phyloP scores from a whole-genome alignment of 2,113 vertebrate genomes.

The Ibidorhyncha struthersii region DNA sequence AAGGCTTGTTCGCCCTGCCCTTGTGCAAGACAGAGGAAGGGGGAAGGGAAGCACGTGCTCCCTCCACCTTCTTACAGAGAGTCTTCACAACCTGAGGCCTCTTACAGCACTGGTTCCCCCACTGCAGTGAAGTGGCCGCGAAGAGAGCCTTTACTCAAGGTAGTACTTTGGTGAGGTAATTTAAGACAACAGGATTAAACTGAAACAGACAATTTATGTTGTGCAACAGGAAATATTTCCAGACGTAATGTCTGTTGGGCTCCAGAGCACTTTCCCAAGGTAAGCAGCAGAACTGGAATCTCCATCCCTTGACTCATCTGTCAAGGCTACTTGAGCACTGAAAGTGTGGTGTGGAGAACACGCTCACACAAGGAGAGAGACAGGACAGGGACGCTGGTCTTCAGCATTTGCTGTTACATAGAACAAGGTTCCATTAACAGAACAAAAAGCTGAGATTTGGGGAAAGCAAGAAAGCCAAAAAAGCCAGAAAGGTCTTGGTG shows the following conservation, averaged over 20 bases:
- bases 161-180: conserved; percentile 28
- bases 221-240: conserved; percentile 65
- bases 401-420: neutral
- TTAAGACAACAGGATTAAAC: conserved; percentile 56
- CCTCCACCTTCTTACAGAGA: neutral
- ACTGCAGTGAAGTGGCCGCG: accelerated
- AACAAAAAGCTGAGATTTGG: neutral
- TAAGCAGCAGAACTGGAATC: conserved; percentile 55
- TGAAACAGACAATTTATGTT: conserved; percentile 60
- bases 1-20: neutral
- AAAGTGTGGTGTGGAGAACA: neutral
- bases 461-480: neutral
- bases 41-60: neutral
- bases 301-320: conserved; percentile 1
- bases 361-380: accelerated
- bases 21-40: neutral
- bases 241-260: conserved; percentile 41
- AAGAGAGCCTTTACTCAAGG: conserved; percentile 13
- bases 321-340: neutral
- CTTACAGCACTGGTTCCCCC: neutral
- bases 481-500: neutral
- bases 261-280: conserved; percentile 34
- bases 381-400: accelerated
- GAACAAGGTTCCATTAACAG: neutral
- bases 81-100: neutral